A percentile compares a stretch with the other conserved stretches of the same genome.
These are phyloP conservation scores for Papilio gigon DNA, from an alignment of 2,888 invertebrate genomes.

Conservation along the genomic window DNA sequence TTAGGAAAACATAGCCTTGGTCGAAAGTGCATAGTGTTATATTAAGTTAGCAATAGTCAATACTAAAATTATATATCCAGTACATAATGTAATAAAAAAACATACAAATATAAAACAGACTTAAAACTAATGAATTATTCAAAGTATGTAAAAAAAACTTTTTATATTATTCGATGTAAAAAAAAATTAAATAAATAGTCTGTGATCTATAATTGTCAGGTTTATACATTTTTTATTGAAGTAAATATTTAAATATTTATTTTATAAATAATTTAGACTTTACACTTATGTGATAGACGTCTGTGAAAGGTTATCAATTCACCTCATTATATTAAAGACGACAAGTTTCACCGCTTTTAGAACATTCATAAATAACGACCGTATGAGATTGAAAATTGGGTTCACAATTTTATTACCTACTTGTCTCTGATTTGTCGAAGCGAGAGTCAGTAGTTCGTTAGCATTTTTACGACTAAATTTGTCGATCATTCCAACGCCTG, in stretches of 20 bases:
- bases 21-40: too few species aligned
- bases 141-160: background rate
- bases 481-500: slow-evolving; percentile 43
- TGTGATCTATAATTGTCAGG: slow-evolving; percentile 2
- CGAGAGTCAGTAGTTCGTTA: slow-evolving; percentile 59
- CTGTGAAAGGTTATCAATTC: slow-evolving; percentile 17
- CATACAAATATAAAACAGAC: background rate
- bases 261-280: background rate
- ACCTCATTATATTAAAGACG: slow-evolving; percentile 33
- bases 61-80: background rate
- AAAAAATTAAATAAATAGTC: background rate
- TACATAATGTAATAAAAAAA: background rate
- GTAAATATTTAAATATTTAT: background rate
- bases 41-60: background rate
- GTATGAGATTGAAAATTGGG: slow-evolving; percentile 10
- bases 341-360: slow-evolving; percentile 20
- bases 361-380: slow-evolving; percentile 19
- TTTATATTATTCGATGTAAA: slow-evolving; percentile 3
- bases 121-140: slow-evolving; percentile 17
- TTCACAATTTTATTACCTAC: slow-evolving; percentile 43
- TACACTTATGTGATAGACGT: background rate
- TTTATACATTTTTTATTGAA: background rate
- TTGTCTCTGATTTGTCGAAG: slow-evolving; percentile 57
- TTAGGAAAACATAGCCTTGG: too few species aligned
- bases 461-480: slow-evolving; percentile 50